Evolutionary conservation across 2,113 vertebrate genomes (phyloP).

Genomic region (Salminus brasiliensis): DNA sequence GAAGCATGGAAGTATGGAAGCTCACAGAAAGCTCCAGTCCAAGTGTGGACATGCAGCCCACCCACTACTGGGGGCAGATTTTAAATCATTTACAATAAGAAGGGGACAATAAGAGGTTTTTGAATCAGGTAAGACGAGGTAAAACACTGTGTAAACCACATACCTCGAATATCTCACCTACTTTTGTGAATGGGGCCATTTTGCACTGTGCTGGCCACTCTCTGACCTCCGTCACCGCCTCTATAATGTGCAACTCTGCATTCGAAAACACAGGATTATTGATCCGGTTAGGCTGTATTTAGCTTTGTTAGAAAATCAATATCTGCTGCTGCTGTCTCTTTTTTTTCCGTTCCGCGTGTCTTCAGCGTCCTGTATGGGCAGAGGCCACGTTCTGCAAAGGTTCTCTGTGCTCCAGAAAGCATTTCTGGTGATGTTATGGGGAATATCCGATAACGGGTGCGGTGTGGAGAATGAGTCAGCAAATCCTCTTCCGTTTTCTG

Average conservation of each 20-base stretch:
- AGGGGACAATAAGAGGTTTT: no score
- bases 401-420: conserved; percentile 27
- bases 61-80: no score
- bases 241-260: neutral
- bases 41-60: no score
- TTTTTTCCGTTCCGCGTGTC: conserved; percentile 24
- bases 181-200: neutral
- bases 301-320: conserved; percentile 46
- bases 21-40: no score
- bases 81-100: no score
- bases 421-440: conserved; percentile 44
- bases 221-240: conserved; percentile 19
- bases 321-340: conserved; percentile 5
- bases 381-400: conserved; percentile 24
- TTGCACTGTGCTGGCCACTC: neutral
- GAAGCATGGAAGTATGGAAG: no score
- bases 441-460: conserved; percentile 36
- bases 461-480: conserved; percentile 46
- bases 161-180: neutral
- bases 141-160: no score
- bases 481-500: conserved; percentile 39
- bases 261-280: conserved; percentile 31
- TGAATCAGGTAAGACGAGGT: no score
- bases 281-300: conserved; percentile 32
- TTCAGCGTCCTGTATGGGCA: conserved; percentile 36